Evolutionary conservation across 2,888 invertebrate species (phyloP), one percentile per base, ranked within the genome.

Genomic region (Heteromyza rotundicornis): DNA sequence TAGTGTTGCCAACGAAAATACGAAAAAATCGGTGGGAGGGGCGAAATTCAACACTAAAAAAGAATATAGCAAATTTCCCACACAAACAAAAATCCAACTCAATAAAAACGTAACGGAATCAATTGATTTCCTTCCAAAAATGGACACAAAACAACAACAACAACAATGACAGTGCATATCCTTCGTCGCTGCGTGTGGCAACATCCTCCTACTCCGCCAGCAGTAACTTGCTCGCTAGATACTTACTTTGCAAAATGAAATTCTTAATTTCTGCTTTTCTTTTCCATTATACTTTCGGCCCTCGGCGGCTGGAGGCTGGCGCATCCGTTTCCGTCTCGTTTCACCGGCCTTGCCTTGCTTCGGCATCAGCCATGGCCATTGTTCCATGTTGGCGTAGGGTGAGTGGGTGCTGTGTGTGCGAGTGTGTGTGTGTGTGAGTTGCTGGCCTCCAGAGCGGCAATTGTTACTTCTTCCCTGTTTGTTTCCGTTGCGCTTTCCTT

Each of bases 291-390:
- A 40, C 27, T 27, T 7, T n/a, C 40, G 14, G 17, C 10, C 40
- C 40, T 27, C 40, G 40, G 40, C 40, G 40, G n/a, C 40, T 64
- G 67, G 59, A 55, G 67, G 67, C 67, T 56, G 64, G 60, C 64
- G 63, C 64, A 65, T 68, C 65, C 68, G 67, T 61, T 68, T 68
- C 65, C 68, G 60, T 57, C 65, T 24, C 52, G 57, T 58, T 64
- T 64, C 63, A 62, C 60, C 64, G 66, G 58, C 55, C 61, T 63
- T 59, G 51, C 57, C n/a, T n/a, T 40, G 40, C 40, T 40, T n/a
- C n/a, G n/a, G n/a, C n/a, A n/a, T n/a, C n/a, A n/a, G n/a, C n/a
- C n/a, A n/a, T n/a, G 3, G 40, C 40, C 40, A 40, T 40, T 40
- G 40, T 40, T 7, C 49, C 20, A 3, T 19, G 49, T 20, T n/a